phyloP scores from a whole-genome alignment of 2,113 vertebrate genomes.

The Semnopithecus entellus region DNA sequence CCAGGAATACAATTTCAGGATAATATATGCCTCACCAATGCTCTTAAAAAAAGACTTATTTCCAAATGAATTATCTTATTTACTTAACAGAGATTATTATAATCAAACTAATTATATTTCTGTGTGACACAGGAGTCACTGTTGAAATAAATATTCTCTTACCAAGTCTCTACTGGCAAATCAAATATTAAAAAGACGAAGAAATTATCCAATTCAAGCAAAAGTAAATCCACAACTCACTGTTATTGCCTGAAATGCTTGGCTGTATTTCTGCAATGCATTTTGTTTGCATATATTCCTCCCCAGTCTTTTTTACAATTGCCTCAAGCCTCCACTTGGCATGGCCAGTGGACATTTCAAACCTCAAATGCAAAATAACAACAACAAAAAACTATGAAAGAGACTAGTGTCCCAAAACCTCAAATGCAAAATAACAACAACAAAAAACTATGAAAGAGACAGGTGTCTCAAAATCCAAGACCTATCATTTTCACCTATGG shows the following conservation, averaged over 20 bases:
- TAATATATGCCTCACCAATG: background rate
- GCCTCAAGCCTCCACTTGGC: background rate
- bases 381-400: background rate
- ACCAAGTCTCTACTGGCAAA: background rate
- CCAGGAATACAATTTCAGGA: background rate
- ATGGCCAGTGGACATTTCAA: background rate
- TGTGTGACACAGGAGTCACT: background rate
- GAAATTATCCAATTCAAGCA: background rate
- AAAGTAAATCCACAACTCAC: constrained; percentile 9
- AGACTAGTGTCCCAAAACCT: background rate
- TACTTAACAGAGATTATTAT: constrained; percentile 11
- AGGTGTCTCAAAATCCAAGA: background rate
- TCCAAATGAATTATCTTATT: background rate
- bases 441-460: background rate
- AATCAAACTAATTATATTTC: constrained; percentile 15
- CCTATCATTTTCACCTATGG: background rate
- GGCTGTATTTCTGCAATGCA: background rate
- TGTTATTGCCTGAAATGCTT: constrained; percentile 16
- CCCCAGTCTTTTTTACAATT: constrained; percentile 19
- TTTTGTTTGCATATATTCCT: background rate
- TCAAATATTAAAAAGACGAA: background rate
- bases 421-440: too few species aligned
- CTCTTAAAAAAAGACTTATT: background rate
- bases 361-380: background rate
- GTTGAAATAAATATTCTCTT: constrained; percentile 35